Evolutionary conservation across 2,888 invertebrate species (phyloP), one percentile per base, ranked within the genome.

Genomic region (Pegoplata infirma): DNA sequence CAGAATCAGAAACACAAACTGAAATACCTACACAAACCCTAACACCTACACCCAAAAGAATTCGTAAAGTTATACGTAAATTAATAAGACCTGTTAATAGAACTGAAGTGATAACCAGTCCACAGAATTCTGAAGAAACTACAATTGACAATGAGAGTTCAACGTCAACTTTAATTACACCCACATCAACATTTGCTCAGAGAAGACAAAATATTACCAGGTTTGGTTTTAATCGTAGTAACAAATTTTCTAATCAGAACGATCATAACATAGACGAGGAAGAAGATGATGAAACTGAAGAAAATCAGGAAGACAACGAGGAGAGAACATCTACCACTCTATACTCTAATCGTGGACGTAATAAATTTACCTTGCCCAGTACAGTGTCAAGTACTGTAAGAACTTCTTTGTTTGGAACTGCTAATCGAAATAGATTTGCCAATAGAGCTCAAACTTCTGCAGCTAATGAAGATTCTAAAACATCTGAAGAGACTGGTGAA

Each of bases 41-140:
- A n/a, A n/a, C 79, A 40, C 51, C 53, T 63, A 80, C 76, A 75
- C 78, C 85, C 23, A 87, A 88, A 82, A 86, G 85, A 25, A 83
- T 86, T 76, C 86, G 88, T 5, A 87, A 87, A 67, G 81, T 87
- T 46, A 84, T 86, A 21, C 85, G 86, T 23, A 86, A 87, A 53
- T 77, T 88, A 14, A 81, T 84, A 44, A 82, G 86, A 40, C 88
- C 88, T 2, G 80, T 85, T 3, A 81, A 76, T 21, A 68, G 28
- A 17, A 80, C 67, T 4, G 25, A 44, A 5, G 59, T 58, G 17
- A 21, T 14, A 4, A 7, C 23, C 10, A 55, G 3, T 10, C 56
- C 40, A 17, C 25, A 14, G 21, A 55, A 19, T 0, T 19, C 46
- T 1, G 66, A 46, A n/a, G 49, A 59, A 17, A 40, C 63, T 1